Base-by-base conservation (phyloP, 2,113 vertebrate species). In the Chloropsis hardwickii region DNA sequence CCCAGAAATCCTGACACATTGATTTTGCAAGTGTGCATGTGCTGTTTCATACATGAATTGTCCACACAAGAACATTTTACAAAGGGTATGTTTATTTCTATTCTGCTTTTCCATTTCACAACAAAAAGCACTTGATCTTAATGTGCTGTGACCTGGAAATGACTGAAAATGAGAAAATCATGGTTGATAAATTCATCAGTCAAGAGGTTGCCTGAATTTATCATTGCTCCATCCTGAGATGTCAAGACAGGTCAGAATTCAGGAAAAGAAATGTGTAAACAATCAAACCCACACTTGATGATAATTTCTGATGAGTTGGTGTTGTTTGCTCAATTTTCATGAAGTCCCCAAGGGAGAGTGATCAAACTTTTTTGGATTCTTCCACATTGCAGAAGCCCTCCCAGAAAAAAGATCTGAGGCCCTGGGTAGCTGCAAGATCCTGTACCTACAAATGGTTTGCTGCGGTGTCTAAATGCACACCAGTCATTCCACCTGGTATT, bases 71-170 rank as follows among this genome's bases (percentile, higher is more conserved):
- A 40, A 57, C 80, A 53, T 48, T 78, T 92, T 73, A 80, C 39
- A 48, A 66, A 78, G 16, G 15, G 5, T 70, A 35, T 27, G 28
- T 92, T 92, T 95, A 86, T 81, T 92, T 93, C 39, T 77, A 27
- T 51, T 60, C 51, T 87, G 72, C 53, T 95, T 86, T 95, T 79
- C 60, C 57, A 72, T 79, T 87, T 87, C 42, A 33, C 37, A 89
- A 85, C 27, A 87, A 74, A 91, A 76, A 64, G 14, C 31, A 82
- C 45, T 54, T 83, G 25, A 50, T 60, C n/a, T 42, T 74, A 81
- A 58, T 18, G 17, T 76, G 70, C 53, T 81, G 69, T 79, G 57
- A 87, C 28, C 57, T 60, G 23, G 69, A 81, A 88, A 58, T 45
- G 42, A 77, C 62, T 80, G 45, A 61, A 78, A 92, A 84, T 28